Conservation (phyloP, 2,113 vertebrate species). For the Gracilinanus agilis region DNA sequence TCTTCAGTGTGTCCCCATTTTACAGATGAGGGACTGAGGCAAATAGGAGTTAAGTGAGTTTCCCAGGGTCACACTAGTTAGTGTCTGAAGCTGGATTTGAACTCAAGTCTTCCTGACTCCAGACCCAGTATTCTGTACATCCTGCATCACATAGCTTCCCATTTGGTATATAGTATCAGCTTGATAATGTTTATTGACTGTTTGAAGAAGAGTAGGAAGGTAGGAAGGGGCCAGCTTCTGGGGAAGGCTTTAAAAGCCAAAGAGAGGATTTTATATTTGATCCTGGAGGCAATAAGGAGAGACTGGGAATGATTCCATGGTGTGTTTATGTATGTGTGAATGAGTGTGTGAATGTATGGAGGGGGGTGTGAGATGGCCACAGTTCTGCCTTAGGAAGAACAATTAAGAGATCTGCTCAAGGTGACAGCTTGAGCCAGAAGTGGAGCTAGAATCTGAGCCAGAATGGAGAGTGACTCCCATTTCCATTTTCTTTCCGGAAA, state of each 20-base stretch:
- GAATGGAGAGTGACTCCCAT: neutral
- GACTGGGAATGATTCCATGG: neutral
- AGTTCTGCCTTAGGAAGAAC: neutral
- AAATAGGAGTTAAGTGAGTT: too few species aligned
- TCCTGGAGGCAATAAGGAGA: neutral
- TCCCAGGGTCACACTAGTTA: too few species aligned
- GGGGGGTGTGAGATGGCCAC: neutral
- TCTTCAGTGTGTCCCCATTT: too few species aligned
- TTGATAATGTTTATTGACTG: neutral
- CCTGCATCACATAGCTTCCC: too few species aligned
- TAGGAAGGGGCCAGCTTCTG: neutral
- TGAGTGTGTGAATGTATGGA: too few species aligned
- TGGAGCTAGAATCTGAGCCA: neutral
- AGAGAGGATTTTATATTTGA: neutral
- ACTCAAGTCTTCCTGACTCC: too few species aligned
- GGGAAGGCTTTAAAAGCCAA: neutral
- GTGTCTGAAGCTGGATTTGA: too few species aligned
- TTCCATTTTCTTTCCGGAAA: neutral
- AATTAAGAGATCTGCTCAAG: neutral
- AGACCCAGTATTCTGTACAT: too few species aligned
- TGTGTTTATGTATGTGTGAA: neutral
- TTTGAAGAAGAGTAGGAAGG: neutral
- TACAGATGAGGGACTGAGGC: too few species aligned
- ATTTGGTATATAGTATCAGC: neutral
- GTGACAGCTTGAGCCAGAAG: neutral